These are phyloP conservation scores for Empidonax alnorum DNA, from an alignment of 2,113 vertebrate species.

Conservation along the genomic window DNA sequence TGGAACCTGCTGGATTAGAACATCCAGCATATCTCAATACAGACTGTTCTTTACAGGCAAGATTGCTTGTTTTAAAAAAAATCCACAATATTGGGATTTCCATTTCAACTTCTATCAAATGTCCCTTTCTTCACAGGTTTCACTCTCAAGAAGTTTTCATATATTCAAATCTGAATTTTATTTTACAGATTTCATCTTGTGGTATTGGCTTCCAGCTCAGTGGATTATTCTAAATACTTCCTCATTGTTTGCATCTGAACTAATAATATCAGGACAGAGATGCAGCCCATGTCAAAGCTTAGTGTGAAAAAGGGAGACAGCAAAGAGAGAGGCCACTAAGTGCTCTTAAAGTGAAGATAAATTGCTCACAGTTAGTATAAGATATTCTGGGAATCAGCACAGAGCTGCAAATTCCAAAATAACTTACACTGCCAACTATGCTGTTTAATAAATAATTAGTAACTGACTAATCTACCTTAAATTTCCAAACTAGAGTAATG, in stretches of 20 bases:
- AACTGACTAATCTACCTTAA: background rate
- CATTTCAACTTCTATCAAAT: background rate
- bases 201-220: background rate
- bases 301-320: background rate
- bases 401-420: background rate
- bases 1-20: background rate
- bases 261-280: background rate
- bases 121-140: background rate
- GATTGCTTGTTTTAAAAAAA: background rate
- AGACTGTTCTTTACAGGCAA: background rate
- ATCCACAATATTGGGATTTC: background rate
- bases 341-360: background rate
- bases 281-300: background rate
- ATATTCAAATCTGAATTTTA: background rate
- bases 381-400: background rate
- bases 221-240: background rate
- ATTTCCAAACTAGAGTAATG: background rate
- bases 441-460: slow-evolving; percentile 39
- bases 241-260: background rate
- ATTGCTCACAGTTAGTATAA: background rate
- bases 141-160: background rate
- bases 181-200: background rate
- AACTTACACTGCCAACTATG: background rate
- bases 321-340: background rate
- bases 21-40: background rate